phyloP scores from a whole-genome alignment of 2,113 vertebrate species.

The Sphaerodactylus townsendi region DNA sequence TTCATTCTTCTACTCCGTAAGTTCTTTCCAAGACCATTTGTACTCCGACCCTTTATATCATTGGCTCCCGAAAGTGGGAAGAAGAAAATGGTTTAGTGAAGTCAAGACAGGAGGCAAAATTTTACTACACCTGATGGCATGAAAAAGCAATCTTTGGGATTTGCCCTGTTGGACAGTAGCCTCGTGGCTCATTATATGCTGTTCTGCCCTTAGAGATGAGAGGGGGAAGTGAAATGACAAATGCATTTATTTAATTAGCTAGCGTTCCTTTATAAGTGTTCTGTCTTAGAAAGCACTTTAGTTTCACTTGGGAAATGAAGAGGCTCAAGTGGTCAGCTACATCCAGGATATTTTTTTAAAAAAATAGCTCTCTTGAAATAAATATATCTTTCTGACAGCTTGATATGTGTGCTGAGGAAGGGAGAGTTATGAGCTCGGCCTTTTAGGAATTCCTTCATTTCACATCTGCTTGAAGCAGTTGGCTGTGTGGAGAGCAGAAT shows the following conservation, averaged over 20 bases:
- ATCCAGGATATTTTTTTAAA: background rate
- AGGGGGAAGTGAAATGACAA: background rate
- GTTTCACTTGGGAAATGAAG: background rate
- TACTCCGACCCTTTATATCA: too few species aligned
- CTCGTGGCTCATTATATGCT: background rate
- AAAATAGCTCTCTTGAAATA: background rate
- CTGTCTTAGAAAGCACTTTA: background rate
- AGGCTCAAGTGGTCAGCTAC: background rate
- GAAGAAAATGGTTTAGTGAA: too few species aligned
- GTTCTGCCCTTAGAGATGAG: background rate
- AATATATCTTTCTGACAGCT: background rate
- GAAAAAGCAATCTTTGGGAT: too few species aligned
- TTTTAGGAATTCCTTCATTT: background rate
- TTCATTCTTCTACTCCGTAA: too few species aligned
- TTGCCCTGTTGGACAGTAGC: background rate
- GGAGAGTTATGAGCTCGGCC: background rate
- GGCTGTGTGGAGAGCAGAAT: background rate
- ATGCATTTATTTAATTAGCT: background rate
- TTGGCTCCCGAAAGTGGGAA: too few species aligned
- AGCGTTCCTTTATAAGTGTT: background rate
- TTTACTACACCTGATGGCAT: too few species aligned
- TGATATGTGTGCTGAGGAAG: background rate
- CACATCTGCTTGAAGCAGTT: background rate
- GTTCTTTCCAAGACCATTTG: too few species aligned
- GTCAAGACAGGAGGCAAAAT: too few species aligned